phyloP scores from a whole-genome alignment of 2,888 invertebrate species.

The Epicampocera succincta region DNA sequence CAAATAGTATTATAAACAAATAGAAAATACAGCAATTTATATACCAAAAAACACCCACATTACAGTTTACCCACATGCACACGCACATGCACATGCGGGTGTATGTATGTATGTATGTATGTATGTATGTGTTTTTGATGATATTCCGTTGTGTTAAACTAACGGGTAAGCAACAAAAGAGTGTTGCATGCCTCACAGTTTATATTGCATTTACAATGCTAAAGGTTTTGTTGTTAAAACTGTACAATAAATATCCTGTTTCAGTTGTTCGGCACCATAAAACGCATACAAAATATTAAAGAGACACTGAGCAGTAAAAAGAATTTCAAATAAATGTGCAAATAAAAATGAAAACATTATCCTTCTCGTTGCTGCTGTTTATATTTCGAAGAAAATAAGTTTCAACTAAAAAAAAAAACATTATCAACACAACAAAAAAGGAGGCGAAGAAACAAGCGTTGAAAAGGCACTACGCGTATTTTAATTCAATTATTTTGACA shows the following conservation, averaged over 20 bases:
- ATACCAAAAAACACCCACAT: no score
- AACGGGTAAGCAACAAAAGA: slow-evolving; percentile 31
- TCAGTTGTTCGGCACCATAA: slow-evolving; percentile 41
- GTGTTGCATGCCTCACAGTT: slow-evolving; percentile 47
- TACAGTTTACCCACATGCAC: no score
- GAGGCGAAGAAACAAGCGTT: no score
- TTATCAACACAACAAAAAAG: no score
- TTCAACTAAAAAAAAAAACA: no score
- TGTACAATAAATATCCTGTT: slow-evolving; percentile 59
- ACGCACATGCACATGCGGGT: neutral
- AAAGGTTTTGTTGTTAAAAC: slow-evolving; percentile 37
- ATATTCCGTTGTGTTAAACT: slow-evolving; percentile 20
- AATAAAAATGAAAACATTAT: slow-evolving; percentile 2
- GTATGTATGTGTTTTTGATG: neutral
- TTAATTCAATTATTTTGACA: no score
- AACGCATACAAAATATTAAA: slow-evolving; percentile 59
- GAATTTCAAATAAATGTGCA: slow-evolving; percentile 26
- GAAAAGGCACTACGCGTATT: no score
- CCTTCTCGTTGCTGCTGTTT: neutral
- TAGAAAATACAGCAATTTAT: slow-evolving; percentile 36
- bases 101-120: neutral
- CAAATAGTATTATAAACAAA: slow-evolving; percentile 24
- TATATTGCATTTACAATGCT: slow-evolving; percentile 37
- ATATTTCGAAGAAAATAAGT: neutral
- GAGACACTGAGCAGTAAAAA: slow-evolving; percentile 34